Evolutionary conservation across 2,797 vertebrate genomes (phyloP).

Genomic region (Melanotaenia parkinsoni): DNA sequence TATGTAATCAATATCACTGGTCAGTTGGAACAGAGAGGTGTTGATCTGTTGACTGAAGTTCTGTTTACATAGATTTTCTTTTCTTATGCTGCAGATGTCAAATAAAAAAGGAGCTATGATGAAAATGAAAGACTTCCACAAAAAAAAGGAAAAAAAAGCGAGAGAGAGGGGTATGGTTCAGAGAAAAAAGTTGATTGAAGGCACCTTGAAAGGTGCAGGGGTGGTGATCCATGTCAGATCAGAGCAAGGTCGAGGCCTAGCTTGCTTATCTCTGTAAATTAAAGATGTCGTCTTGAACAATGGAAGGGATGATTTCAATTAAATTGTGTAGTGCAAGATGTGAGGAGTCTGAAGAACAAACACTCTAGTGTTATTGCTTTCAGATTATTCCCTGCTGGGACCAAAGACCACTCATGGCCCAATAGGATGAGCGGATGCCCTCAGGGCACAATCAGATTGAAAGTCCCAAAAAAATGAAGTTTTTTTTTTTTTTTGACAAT

Average conservation of each 20-base stretch:
- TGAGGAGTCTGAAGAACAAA: slow-evolving; percentile 54
- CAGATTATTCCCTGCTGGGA: slow-evolving; percentile 28
- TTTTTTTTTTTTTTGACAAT: background rate
- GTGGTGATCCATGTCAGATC: slow-evolving; percentile 71
- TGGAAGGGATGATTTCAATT: slow-evolving; percentile 79
- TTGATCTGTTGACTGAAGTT: slow-evolving; percentile 76
- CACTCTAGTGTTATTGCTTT: slow-evolving; percentile 46
- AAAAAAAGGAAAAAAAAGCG: slow-evolving; percentile 25
- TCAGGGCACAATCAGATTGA: slow-evolving; percentile 15
- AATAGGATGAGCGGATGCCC: slow-evolving; percentile 23
- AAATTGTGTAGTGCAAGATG: slow-evolving; percentile 52
- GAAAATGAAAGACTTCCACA: slow-evolving; percentile 38
- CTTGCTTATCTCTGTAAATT: slow-evolving; percentile 79
- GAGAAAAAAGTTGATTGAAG: slow-evolving; percentile 63
- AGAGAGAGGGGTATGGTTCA: slow-evolving; percentile 38
- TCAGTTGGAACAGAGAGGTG: slow-evolving; percentile 78
- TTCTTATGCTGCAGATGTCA: slow-evolving; percentile 49
- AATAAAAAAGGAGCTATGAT: slow-evolving; percentile 43
- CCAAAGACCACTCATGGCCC: slow-evolving; percentile 24
- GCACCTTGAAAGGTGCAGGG: slow-evolving; percentile 47
- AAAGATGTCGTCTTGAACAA: slow-evolving; percentile 77
- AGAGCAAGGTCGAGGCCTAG: slow-evolving; percentile 74
- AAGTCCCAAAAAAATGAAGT: background rate
- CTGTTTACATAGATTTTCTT: slow-evolving; percentile 74
- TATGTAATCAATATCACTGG: slow-evolving; percentile 81